Percentiles rank a stretch among this genome's conserved stretches.
phyloP scores from a whole-genome alignment of 2,797 vertebrate species.

The Crenuchus spilurus region DNA sequence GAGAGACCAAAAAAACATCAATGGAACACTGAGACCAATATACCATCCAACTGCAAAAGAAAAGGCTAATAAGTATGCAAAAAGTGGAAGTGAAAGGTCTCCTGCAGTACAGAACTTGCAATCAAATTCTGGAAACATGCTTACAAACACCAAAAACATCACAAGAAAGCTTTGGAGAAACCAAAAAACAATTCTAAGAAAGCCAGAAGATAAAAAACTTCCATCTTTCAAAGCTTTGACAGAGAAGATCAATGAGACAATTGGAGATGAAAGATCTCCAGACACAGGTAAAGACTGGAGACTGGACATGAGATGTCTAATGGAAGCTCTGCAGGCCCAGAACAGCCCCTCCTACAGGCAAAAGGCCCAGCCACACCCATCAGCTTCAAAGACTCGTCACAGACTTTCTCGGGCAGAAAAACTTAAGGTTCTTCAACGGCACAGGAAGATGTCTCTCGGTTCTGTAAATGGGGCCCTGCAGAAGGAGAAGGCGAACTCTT shows the following conservation, averaged over 20 bases:
- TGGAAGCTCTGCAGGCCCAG: conserved; percentile 44
- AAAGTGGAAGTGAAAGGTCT: too few relatives aligned
- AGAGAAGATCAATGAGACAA: background rate
- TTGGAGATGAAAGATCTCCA: background rate
- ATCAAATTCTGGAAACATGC: too few relatives aligned
- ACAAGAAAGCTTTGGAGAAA: background rate
- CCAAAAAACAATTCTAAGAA: background rate
- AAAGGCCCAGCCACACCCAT: conserved; percentile 33
- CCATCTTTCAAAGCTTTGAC: background rate
- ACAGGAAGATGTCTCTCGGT: conserved; percentile 53
- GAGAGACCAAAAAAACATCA: too few relatives aligned
- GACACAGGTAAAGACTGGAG: conserved; percentile 13
- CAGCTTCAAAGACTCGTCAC: background rate
- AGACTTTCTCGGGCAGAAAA: conserved; percentile 1
- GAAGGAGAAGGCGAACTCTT: background rate
- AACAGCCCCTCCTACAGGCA: conserved; percentile 46
- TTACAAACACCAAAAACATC: too few relatives aligned
- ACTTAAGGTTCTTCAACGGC: conserved; percentile 10
- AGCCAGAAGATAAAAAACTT: background rate
- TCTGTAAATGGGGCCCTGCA: conserved; percentile 37
- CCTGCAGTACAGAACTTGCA: too few relatives aligned
- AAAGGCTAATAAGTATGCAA: too few relatives aligned
- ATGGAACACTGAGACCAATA: too few relatives aligned
- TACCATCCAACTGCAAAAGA: too few relatives aligned
- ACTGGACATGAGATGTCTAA: conserved; percentile 29